These are phyloP conservation scores for Zaprionus ornatus DNA, from an alignment of 1,140 invertebrate species.

Conservation along the genomic window DNA sequence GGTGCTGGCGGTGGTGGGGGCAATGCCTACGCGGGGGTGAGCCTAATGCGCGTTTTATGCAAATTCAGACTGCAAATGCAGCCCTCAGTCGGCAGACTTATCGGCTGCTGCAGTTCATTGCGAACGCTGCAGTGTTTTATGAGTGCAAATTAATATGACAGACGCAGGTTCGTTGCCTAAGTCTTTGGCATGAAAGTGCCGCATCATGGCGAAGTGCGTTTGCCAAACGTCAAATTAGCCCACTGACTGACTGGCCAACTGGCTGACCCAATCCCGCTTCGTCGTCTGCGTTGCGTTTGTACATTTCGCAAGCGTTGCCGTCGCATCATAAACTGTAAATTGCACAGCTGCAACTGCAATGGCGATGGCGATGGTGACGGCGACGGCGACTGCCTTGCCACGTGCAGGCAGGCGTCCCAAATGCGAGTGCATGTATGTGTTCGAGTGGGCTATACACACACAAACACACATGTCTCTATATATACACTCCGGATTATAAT, in stretches of 20 bases:
- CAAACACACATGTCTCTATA: neutral
- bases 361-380: conserved; percentile 35
- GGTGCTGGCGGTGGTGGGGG: conserved; percentile 1
- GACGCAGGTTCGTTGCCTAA: conserved; percentile 67
- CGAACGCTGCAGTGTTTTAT: conserved; percentile 43
- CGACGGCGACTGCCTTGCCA: conserved; percentile 59
- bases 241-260: conserved; percentile 32
- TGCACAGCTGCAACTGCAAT: conserved; percentile 69
- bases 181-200: conserved; percentile 45
- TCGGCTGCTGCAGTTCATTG: conserved; percentile 25
- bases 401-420: conserved; percentile 69
- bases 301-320: conserved; percentile 58
- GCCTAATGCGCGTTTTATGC: conserved; percentile 77
- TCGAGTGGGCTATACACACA: conserved; percentile 8
- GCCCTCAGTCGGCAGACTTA: conserved; percentile 13
- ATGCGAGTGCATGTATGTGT: conserved; percentile 34
- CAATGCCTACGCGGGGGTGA: conserved; percentile 62
- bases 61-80: conserved; percentile 50
- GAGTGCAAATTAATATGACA: conserved; percentile 47
- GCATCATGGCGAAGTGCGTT: conserved; percentile 45
- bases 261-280: conserved; percentile 55
- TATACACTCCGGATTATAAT: neutral
- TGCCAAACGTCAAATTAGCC: conserved; percentile 33
- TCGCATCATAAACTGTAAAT: conserved; percentile 76
- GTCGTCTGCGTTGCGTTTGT: conserved; percentile 6